A percentile compares a stretch with the other conserved stretches of the same genome.
These are phyloP conservation scores for Gallinago nigripennis DNA, from an alignment of 2,797 vertebrate genomes.

Conservation along the genomic window DNA sequence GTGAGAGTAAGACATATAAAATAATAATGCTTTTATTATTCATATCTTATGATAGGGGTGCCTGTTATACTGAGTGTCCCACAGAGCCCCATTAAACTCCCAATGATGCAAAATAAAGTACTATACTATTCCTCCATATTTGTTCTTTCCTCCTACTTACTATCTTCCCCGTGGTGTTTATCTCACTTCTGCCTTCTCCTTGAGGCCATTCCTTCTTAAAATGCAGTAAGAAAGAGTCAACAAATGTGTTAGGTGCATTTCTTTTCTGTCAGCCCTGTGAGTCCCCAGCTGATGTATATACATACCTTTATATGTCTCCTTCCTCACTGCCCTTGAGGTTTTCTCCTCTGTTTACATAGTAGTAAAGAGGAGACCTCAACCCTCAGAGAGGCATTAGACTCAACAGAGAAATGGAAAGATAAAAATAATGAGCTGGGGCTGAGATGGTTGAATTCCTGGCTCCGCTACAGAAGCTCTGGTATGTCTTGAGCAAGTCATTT, in stretches of 20 bases:
- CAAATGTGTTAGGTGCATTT: neutral
- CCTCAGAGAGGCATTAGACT: neutral
- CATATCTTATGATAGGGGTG: neutral
- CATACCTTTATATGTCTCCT: neutral
- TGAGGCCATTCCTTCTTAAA: neutral
- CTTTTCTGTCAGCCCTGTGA: neutral
- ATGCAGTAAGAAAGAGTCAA: neutral
- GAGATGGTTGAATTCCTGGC: neutral
- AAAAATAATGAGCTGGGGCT: neutral
- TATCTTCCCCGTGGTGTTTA: neutral
- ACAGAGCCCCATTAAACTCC: rapidly evolving
- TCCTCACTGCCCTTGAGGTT: neutral
- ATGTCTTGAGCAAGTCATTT: neutral
- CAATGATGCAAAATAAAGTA: neutral
- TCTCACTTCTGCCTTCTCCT: neutral
- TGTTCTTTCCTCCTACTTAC: neutral
- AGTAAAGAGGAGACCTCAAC: neutral
- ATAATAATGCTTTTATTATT: neutral
- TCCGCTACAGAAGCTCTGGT: neutral
- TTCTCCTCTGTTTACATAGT: neutral
- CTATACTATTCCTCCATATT: neutral
- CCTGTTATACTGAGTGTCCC: neutral
- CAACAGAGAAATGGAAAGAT: neutral
- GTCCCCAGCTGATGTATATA: neutral
- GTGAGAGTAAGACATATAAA: neutral